A percentile compares a stretch with the other conserved stretches of the same genome.
These are phyloP conservation scores for Cylindroiulus punctatus DNA, from an alignment of 2,888 invertebrate species.

Conservation along the genomic window DNA sequence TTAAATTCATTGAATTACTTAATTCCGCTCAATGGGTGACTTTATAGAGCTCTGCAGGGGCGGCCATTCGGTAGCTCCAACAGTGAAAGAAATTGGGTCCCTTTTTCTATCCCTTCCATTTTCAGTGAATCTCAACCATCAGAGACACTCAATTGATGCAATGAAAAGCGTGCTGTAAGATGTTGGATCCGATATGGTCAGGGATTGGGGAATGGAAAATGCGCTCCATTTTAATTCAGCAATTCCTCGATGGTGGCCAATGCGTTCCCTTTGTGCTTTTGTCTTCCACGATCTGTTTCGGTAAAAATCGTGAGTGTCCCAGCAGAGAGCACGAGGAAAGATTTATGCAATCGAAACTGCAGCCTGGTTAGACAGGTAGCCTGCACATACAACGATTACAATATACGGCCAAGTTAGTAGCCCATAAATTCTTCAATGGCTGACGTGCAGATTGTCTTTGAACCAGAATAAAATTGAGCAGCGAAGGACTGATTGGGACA, in stretches of 20 bases:
- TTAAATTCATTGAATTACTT: constrained; percentile 21
- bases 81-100: constrained; percentile 25
- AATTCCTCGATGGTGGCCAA: constrained; percentile 38
- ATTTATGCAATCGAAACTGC: constrained; percentile 31
- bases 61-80: constrained; percentile 27
- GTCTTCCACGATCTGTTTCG: constrained; percentile 31
- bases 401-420: neutral
- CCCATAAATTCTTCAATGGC: constrained; percentile 4
- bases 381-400: constrained; percentile 21
- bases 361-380: constrained; percentile 2
- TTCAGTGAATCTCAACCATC: neutral
- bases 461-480: neutral
- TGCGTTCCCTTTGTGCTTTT: constrained; percentile 29
- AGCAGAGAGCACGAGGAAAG: constrained; percentile 12
- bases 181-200: neutral
- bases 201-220: constrained; percentile 7
- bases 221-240: constrained; percentile 34
- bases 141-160: neutral
- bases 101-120: neutral
- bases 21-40: constrained; percentile 28
- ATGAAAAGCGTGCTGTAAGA: constrained; percentile 23
- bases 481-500: neutral
- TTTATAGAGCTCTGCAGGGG: constrained; percentile 14
- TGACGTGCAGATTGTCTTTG: constrained; percentile 15
- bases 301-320: constrained; percentile 41